Base-by-base conservation (phyloP, 2,113 vertebrate species). In the Apodemus sylvaticus region DNA sequence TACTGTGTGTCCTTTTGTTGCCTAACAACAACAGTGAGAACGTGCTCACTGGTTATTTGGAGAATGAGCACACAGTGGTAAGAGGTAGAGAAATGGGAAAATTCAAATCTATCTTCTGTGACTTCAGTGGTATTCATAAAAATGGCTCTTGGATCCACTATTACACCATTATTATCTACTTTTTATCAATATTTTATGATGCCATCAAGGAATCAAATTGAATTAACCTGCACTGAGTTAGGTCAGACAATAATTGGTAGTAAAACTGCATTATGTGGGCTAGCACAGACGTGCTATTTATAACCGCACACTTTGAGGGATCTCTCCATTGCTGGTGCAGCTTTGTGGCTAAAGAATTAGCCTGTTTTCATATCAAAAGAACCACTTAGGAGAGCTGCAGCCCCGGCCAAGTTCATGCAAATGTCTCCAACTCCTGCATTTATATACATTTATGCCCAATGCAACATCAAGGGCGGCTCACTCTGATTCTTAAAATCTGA, bases 111-210 rank as follows among this genome's bases (percentile, higher is more conserved):
- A 95, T 86, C 93, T 96, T 62, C 74, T 78, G 62, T 86, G 81
- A 82, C 79, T 85, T 96, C n/a, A 87, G 20, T 68, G 94, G 62
- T 45, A 70, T 90, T 91, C 89, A 86, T 96, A 96, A 92, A 92
- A 94, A 89, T 93, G 81, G 45, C 66, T 94, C 66, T 82, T 94
- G 66, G 81, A 95, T 95, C 48, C 73, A 96, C 71, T 94, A 73
- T 89, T 92, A 89, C 34, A 87, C 31, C 74, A 92, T 78, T 90
- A 92, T 93, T 91, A 97, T 89, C 92, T 91, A 93, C 89, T 95
- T 94, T 95, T 94, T 96, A 96, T 96, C 96, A 97, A 97, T 97
- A 93, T 96, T 97, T 97, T 96, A 97, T 97, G 95, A 96, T 91
- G 68, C 89, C 81, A 93, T 96, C 73, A 96, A 96, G 94, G 70